phyloP scores from a whole-genome alignment of 2,113 vertebrate species.

The Anhinga rufa region DNA sequence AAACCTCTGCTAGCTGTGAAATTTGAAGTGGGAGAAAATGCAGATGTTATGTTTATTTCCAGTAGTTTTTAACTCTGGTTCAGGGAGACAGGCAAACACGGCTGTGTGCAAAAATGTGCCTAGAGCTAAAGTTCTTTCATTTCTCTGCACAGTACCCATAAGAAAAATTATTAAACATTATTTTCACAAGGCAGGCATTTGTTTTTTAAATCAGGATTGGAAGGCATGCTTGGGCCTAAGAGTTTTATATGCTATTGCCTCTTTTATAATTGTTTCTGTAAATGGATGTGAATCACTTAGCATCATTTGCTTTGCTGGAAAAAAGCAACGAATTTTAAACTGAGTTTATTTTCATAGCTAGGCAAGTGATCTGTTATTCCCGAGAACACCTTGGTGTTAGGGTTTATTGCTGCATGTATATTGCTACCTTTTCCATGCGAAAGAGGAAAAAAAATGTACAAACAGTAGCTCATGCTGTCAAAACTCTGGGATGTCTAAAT shows the following conservation, averaged over 20 bases:
- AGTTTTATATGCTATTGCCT: slow-evolving; percentile 23
- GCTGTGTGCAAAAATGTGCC: neutral
- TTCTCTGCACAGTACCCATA: slow-evolving; percentile 8
- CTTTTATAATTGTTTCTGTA: slow-evolving; percentile 37
- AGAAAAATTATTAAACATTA: slow-evolving; percentile 58
- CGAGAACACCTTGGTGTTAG: neutral
- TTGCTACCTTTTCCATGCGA: neutral
- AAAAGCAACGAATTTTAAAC: neutral
- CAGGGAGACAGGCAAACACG: neutral
- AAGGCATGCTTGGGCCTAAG: neutral
- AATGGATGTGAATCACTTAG: slow-evolving; percentile 38
- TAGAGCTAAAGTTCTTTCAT: slow-evolving; percentile 12
- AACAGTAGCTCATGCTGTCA: neutral
- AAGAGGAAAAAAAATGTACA: neutral
- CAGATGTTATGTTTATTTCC: neutral
- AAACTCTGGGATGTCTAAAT: neutral
- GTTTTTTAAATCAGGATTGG: slow-evolving; percentile 44
- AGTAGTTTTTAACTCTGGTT: neutral
- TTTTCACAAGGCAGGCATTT: slow-evolving; percentile 50
- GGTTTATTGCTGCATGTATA: neutral
- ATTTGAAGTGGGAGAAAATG: neutral
- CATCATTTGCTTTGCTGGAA: neutral
- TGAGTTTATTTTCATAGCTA: neutral
- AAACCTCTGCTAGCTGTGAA: neutral
- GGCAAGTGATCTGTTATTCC: neutral